A percentile compares a stretch with the other conserved stretches of the same genome.
phyloP scores from a whole-genome alignment of 2,888 invertebrate species.

The Tachystola acroxantha region DNA sequence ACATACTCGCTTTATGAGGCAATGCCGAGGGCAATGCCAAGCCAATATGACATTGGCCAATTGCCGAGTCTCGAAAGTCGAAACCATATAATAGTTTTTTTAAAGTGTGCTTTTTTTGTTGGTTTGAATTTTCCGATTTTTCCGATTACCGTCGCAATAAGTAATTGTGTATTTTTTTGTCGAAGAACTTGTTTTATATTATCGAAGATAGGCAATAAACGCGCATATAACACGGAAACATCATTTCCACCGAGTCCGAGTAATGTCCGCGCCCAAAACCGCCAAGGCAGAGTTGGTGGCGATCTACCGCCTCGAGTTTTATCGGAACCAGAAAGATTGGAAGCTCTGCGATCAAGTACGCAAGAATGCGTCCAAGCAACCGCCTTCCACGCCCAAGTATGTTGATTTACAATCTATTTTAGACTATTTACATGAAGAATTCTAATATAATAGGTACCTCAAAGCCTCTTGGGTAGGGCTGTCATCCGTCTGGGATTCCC shows the following conservation, averaged over 20 bases:
- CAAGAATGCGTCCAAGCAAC: constrained; percentile 20
- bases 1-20: too few species aligned
- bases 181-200: background rate
- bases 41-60: too few species aligned
- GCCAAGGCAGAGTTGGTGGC: constrained; percentile 31
- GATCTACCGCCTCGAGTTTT: constrained; percentile 47
- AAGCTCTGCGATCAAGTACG: constrained; percentile 26
- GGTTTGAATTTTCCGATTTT: background rate
- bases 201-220: too few species aligned
- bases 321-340: constrained; percentile 50
- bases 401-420: background rate
- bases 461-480: background rate
- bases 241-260: too few species aligned
- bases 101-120: too few species aligned
- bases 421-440: background rate
- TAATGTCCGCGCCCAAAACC: constrained; percentile 4
- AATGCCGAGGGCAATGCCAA: too few species aligned
- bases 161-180: background rate
- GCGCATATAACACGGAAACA: too few species aligned
- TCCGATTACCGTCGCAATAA: too few species aligned
- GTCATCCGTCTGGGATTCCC: too few species aligned
- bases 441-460: background rate
- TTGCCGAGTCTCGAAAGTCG: too few species aligned
- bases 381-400: background rate
- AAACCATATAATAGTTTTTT: too few species aligned